Base-by-base conservation (phyloP, 2,113 vertebrate species). In the Prunella himalayana region DNA sequence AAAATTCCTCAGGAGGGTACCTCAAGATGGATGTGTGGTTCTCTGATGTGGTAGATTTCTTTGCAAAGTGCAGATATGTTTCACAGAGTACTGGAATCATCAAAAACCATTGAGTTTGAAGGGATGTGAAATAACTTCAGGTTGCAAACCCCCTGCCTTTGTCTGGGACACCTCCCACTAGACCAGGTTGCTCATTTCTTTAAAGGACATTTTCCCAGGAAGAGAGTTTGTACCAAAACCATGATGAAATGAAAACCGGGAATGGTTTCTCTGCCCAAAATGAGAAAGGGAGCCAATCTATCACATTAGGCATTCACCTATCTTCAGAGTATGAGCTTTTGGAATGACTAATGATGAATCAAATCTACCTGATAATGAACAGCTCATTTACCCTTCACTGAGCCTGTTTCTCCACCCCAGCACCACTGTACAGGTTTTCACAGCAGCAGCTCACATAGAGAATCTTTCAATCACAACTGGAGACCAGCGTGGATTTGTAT, bases 261-360 rank as follows among this genome's bases (percentile, higher is more conserved):
- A 82, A 85, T 45, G 7, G 53, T 76, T 92, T 71, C 37, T 84
- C 23, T 31, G 39, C 33, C n/a, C 53, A 65, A 53, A 85, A 39
- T 20, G 24, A 30, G 27, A 79, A 69, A 54, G 9, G 11, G 33
- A 94, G 7, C 4, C 70, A 37, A 61, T 90, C 63, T 59, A 42
- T 77, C 78, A 70, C 28, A 23, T 77, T 47, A 77, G 50, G 37
- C 27, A 60, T 54, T 27, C 78, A 94, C 64, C 71, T 90, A 41
- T n/a, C 71, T 86, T 83, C 70, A 66, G 51, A 63, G 13, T 20
- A 56, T 6, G 79, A 90, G 59, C 28, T 77, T 77, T 70, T 63
- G 56, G 71, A 90, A 86, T 90, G 63, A 73, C 71, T 93, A 88
- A 91, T 85, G n/a, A 77, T 59, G 63, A 90, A 82, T 82, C 59